Percentiles rank a stretch among this genome's conserved stretches.
Conservation (phyloP, 2,888 invertebrate genomes). For the Thymelicus lineola region DNA sequence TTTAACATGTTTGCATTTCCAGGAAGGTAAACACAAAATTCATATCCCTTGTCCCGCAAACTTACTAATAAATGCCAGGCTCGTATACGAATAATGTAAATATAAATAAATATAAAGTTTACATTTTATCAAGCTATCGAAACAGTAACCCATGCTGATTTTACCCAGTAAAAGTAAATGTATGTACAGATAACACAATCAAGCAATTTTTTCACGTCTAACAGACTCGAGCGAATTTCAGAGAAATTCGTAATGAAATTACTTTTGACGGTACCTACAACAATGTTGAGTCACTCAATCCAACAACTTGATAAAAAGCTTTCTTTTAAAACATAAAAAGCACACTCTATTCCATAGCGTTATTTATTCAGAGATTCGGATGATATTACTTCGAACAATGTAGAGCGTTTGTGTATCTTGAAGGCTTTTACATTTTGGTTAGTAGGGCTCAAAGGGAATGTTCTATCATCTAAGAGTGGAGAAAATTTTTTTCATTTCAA, state of each 20-base stretch:
- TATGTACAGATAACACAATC: constrained; percentile 9
- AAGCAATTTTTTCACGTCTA: constrained; percentile 19
- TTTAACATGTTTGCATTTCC: too few species aligned
- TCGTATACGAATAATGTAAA: too few species aligned
- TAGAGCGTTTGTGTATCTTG: constrained; percentile 23
- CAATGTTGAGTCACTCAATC: constrained; percentile 27
- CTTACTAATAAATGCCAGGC: too few species aligned
- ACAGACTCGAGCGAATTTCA: constrained; percentile 17
- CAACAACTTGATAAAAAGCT: constrained; percentile 36
- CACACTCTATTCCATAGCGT: constrained; percentile 27
- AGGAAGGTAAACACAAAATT: too few species aligned
- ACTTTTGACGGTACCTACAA: constrained; percentile 21
- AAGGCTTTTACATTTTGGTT: constrained; percentile 29
- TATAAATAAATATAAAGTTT: too few species aligned
- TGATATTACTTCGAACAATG: constrained; percentile 34
- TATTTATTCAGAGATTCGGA: constrained; percentile 34
- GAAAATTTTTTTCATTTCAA: not conserved
- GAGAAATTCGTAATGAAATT: constrained; percentile 34
- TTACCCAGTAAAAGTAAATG: constrained; percentile 1
- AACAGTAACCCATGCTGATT: not conserved
- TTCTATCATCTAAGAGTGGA: constrained; percentile 12
- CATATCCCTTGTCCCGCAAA: too few species aligned
- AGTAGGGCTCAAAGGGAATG: constrained; percentile 14
- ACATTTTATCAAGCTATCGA: not conserved
- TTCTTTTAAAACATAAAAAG: constrained; percentile 36